Evolutionary conservation across 2,888 invertebrate species (phyloP).

Genomic region (Parelbella ahira): DNA sequence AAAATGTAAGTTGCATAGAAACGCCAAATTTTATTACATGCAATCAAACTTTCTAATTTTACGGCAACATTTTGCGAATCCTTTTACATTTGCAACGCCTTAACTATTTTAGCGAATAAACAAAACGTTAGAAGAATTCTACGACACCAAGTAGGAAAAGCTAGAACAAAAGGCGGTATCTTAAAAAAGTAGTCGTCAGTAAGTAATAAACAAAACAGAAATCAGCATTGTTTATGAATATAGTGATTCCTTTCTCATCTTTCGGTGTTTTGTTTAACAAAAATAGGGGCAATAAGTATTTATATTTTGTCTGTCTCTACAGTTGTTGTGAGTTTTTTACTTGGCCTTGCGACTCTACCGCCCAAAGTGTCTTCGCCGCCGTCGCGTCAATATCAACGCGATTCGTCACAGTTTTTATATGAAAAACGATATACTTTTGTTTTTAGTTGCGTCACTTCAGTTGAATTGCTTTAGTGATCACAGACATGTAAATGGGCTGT

Average conservation of each 20-base stretch:
- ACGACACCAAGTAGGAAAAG: background rate
- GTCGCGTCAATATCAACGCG: background rate
- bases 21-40: background rate
- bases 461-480: too few relatives aligned
- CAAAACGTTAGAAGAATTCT: too few relatives aligned
- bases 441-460: background rate
- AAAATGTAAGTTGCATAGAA: too few relatives aligned
- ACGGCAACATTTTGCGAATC: slow-evolving; percentile 10
- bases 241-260: slow-evolving; percentile 29
- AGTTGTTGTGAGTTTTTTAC: slow-evolving; percentile 3
- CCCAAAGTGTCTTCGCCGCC: slow-evolving; percentile 3
- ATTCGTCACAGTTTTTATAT: slow-evolving; percentile 3
- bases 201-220: slow-evolving; percentile 27
- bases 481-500: too few relatives aligned
- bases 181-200: slow-evolving; percentile 28
- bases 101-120: slow-evolving; percentile 5
- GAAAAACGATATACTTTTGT: background rate
- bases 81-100: slow-evolving; percentile 11
- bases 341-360: slow-evolving; percentile 9
- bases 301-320: slow-evolving; percentile 23
- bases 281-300: slow-evolving; percentile 30
- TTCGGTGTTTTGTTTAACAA: slow-evolving; percentile 27
- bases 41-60: slow-evolving; percentile 13
- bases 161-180: slow-evolving; percentile 36
- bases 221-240: slow-evolving; percentile 26